phyloP scores from a whole-genome alignment of 2,888 invertebrate species.

The Hecatera dysodea region DNA sequence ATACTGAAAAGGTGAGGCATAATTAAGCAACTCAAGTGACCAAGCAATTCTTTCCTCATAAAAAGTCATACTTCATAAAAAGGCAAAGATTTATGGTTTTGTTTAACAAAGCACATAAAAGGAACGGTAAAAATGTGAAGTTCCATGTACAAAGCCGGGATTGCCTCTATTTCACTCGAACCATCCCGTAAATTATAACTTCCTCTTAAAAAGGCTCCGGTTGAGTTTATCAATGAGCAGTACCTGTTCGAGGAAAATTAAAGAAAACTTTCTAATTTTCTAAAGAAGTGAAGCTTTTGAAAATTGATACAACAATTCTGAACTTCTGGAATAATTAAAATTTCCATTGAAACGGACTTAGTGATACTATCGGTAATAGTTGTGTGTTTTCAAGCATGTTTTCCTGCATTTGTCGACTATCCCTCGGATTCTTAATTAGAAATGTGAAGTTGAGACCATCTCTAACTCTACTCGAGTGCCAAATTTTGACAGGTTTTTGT shows the following conservation, averaged over 20 bases:
- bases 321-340: neutral
- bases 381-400: too few relatives aligned
- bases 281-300: neutral
- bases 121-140: constrained; percentile 39
- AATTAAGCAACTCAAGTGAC: neutral
- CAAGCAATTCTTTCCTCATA: constrained; percentile 2
- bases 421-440: too few relatives aligned
- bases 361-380: too few relatives aligned
- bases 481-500: too few relatives aligned
- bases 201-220: constrained; percentile 7
- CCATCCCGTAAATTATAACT: constrained; percentile 38
- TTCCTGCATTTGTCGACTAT: too few relatives aligned
- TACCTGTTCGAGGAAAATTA: neutral
- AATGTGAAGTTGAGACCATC: too few relatives aligned
- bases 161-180: constrained; percentile 49
- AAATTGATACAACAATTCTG: neutral
- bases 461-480: neutral
- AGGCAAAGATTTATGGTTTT: constrained; percentile 32
- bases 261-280: neutral
- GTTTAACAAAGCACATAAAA: constrained; percentile 47
- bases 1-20: neutral
- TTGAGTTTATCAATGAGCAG: constrained; percentile 1
- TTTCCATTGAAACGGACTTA: neutral
- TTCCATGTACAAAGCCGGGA: constrained; percentile 24
- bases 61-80: constrained; percentile 31